phyloP scores from a whole-genome alignment of 2,888 invertebrate species.

The Aelia acuminata region DNA sequence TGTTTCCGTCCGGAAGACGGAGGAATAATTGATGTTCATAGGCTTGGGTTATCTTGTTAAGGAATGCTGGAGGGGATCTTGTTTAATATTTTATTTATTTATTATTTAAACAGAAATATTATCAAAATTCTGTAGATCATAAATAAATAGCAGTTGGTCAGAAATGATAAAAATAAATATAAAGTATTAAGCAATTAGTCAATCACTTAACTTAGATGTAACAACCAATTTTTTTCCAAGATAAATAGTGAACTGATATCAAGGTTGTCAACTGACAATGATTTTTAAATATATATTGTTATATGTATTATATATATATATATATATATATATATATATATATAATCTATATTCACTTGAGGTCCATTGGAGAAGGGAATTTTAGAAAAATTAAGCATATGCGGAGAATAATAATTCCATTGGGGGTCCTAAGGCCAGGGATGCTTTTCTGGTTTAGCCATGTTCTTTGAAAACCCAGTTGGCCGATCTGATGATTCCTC shows the following conservation, averaged over 20 bases:
- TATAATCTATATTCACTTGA: conserved; percentile 45
- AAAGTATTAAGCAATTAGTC: too few species aligned
- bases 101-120: not conserved
- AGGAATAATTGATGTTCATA: conserved; percentile 23
- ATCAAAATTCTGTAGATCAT: too few species aligned
- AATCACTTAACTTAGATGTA: too few species aligned
- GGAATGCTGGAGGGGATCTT: not conserved
- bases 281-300: too few species aligned
- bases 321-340: too few species aligned
- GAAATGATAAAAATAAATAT: too few species aligned
- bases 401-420: conserved; percentile 55
- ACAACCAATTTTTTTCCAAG: too few species aligned
- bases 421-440: conserved; percentile 53
- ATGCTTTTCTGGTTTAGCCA: conserved; percentile 55
- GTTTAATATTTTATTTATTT: not conserved
- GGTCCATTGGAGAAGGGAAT: conserved; percentile 45
- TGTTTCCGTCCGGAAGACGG: conserved; percentile 39
- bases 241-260: too few species aligned
- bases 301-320: too few species aligned
- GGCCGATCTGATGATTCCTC: conserved; percentile 23
- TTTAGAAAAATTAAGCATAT: conserved; percentile 51
- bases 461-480: conserved; percentile 46
- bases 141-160: too few species aligned
- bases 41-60: not conserved
- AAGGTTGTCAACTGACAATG: too few species aligned